Evolutionary conservation across 2,113 vertebrate species (phyloP).

Genomic region (Gallinago media): DNA sequence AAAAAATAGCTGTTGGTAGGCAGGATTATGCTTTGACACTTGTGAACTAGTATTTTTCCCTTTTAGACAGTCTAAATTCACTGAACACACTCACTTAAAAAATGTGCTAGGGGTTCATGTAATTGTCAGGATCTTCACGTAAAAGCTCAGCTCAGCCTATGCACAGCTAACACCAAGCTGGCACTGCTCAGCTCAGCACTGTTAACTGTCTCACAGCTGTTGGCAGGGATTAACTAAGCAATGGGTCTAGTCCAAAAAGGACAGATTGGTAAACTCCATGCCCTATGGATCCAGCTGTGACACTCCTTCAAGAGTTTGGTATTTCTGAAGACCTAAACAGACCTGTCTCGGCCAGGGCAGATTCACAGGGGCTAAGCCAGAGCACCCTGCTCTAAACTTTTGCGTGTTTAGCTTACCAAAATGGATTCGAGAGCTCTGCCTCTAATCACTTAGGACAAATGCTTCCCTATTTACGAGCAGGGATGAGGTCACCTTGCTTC

Average conservation of each 20-base stretch:
- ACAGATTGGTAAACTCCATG: not conserved
- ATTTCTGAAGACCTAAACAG: not conserved
- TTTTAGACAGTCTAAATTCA: not conserved
- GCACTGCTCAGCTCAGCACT: not conserved
- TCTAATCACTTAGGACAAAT: slow-evolving; percentile 2
- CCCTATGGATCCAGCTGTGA: not conserved
- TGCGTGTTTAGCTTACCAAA: not conserved
- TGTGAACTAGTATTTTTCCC: not conserved
- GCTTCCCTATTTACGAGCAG: not conserved
- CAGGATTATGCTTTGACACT: not conserved
- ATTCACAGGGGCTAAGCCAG: not conserved
- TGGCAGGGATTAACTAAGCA: not conserved
- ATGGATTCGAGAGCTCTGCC: slow-evolving; percentile 12
- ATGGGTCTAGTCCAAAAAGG: not conserved
- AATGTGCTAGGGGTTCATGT: not conserved
- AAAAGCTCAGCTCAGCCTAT: not conserved
- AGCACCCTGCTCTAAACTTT: not conserved
- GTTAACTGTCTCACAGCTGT: not conserved
- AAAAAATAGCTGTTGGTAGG: not conserved
- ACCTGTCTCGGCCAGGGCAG: not conserved
- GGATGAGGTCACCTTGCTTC: slow-evolving; percentile 49
- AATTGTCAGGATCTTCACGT: not conserved
- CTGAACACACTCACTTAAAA: not conserved
- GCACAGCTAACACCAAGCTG: not conserved
- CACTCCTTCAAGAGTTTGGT: not conserved